A percentile compares a stretch with the other conserved stretches of the same genome.
phyloP scores from a whole-genome alignment of 1,140 invertebrate genomes.

The Saccostrea cuccullata region DNA sequence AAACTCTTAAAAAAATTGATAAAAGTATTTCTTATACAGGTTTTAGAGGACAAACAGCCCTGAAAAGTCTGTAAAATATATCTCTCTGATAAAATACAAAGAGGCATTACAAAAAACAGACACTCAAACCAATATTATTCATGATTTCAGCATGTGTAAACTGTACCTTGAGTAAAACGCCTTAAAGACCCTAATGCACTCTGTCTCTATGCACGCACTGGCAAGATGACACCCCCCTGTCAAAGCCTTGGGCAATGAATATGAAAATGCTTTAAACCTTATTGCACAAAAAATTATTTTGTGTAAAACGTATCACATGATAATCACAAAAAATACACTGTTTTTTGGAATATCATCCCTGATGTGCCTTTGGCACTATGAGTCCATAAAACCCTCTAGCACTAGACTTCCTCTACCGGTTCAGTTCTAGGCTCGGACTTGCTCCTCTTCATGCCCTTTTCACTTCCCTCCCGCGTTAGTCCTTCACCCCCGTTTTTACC shows the following conservation, averaged over 20 bases:
- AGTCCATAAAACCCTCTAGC: neutral
- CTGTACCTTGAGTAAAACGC: too few species aligned
- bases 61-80: too few species aligned
- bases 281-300: constrained; percentile 1
- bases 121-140: too few species aligned
- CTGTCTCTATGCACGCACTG: neutral
- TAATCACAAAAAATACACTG: neutral
- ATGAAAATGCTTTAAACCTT: neutral
- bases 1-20: too few species aligned
- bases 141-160: too few species aligned
- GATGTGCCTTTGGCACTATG: neutral
- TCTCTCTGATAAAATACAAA: too few species aligned
- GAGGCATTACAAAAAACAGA: too few species aligned
- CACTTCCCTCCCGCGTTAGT: neutral
- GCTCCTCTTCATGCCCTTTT: neutral
- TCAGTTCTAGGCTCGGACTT: neutral
- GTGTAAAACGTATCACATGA: neutral
- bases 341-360: neutral
- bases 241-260: neutral
- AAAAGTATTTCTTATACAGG: too few species aligned
- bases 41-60: too few species aligned
- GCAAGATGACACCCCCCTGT: neutral
- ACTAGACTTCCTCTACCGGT: neutral
- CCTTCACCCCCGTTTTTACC: neutral
- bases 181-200: too few species aligned